Conservation (phyloP, 2,113 vertebrate species). For the Odontophorus gujanensis region DNA sequence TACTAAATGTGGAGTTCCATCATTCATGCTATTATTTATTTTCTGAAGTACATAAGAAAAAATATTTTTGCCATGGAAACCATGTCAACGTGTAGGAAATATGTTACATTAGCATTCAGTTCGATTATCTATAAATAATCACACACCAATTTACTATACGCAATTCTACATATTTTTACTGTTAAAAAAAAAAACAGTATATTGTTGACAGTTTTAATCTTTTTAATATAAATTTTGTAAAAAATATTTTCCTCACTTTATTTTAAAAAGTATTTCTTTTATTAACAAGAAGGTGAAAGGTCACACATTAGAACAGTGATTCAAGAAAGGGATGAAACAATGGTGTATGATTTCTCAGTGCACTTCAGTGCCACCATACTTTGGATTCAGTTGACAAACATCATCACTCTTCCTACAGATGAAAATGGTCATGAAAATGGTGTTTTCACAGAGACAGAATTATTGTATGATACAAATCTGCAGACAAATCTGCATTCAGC, state of each 20-base stretch:
- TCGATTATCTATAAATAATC: slow-evolving; percentile 44
- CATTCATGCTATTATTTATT: neutral
- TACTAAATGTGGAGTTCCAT: neutral
- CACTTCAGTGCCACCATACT: neutral
- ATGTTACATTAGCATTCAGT: neutral
- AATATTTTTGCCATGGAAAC: neutral
- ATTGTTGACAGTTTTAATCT: slow-evolving; percentile 48
- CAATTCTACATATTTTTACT: slow-evolving; percentile 69
- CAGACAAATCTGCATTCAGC: neutral
- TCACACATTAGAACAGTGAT: slow-evolving; percentile 56
- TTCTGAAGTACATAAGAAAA: neutral
- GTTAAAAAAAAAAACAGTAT: slow-evolving; percentile 7
- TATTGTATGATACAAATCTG: neutral
- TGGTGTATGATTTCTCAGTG: neutral
- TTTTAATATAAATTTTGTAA: slow-evolving; percentile 69
- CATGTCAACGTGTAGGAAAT: neutral
- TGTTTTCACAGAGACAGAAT: neutral
- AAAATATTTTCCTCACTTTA: slow-evolving; percentile 78
- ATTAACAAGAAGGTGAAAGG: slow-evolving; percentile 69
- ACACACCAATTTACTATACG: slow-evolving; percentile 37
- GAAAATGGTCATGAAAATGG: slow-evolving; percentile 27
- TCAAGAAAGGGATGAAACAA: slow-evolving; percentile 18
- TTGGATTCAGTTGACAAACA: neutral
- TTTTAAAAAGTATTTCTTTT: slow-evolving; percentile 75
- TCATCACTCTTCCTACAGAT: neutral